Base-by-base conservation (phyloP, 2,888 invertebrate genomes). In the Aplocera efformata region DNA sequence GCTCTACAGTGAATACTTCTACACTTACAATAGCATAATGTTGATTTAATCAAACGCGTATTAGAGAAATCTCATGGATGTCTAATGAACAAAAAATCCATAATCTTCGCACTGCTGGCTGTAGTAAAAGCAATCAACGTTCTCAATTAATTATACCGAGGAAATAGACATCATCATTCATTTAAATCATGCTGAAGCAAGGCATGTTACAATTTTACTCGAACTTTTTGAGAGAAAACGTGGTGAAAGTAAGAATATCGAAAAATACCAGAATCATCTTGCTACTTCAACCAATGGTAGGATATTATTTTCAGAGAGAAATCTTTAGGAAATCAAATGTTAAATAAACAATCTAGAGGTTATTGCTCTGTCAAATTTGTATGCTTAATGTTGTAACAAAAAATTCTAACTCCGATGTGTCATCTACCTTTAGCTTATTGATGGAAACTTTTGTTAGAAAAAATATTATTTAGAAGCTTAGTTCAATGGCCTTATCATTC, bases 201-300 rank as follows among this genome's bases (percentile, higher is more conserved):
- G 33, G 30, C 40, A 39, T 40, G 34, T 25, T 29, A 44, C 43
- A 42, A 47, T 50, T 51, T 46, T 50, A 42, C 45, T 35, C 50
- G 32, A 53, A 58, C 60, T 50, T 60, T 63, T 54, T 53, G 37
- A 40, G 57, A 50, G 65, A 67, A 61, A 69, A 64, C 56, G 47
- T 36, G 44, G 74, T 66, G 77, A 79, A 79, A 79, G 79, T 74
- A 67, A 69, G 61, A 67, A 53, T 64, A 62, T 62, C 53, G 55
- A 57, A 40, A 65, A 48, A 58, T 36, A 52, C 50, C 60, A 48
- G 45, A 52, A 47, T 47, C 61, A 60, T 62, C 63, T 56, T 60
- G 62, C 60, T 56, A 26, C 53, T 48, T 45, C 39, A 32, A 40
- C 31, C 29, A 31, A 25, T n/a, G 28, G 4, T 32, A n/a, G n/a